Percentiles rank a stretch among this genome's conserved stretches.
Conservation (phyloP, 2,888 invertebrate genomes). For the Lamproptera curius region DNA sequence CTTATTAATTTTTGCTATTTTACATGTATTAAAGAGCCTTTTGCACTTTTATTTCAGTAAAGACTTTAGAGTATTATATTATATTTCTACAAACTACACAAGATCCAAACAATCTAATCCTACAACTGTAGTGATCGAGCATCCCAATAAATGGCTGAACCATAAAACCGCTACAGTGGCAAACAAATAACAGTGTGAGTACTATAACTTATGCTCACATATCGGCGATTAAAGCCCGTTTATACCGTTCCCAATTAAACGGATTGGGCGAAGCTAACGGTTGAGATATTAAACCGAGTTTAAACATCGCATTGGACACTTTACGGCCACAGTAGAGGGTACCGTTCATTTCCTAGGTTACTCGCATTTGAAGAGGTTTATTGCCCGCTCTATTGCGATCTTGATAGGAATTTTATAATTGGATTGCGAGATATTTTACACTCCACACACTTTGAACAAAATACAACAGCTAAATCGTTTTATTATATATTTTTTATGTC, state of each 20-base stretch:
- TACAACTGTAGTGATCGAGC: neutral
- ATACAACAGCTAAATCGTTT: too few relatives aligned
- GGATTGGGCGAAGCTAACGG: constrained; percentile 68
- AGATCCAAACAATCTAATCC: too few relatives aligned
- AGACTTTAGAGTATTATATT: too few relatives aligned
- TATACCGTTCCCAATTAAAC: constrained; percentile 70
- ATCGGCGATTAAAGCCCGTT: constrained; percentile 46
- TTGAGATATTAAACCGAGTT: constrained; percentile 58
- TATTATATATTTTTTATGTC: too few relatives aligned
- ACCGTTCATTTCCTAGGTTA: constrained; percentile 37
- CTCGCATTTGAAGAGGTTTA: constrained; percentile 18
- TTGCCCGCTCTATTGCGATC: constrained; percentile 8
- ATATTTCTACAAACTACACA: neutral
- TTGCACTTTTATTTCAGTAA: too few relatives aligned
- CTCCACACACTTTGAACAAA: too few relatives aligned
- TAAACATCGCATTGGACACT: constrained; percentile 69
- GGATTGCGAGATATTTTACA: neutral
- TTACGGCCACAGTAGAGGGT: constrained; percentile 54
- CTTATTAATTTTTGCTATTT: too few relatives aligned
- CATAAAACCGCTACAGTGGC: constrained; percentile 22
- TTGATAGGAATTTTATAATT: constrained; percentile 19
- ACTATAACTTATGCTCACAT: constrained; percentile 23
- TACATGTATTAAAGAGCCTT: too few relatives aligned
- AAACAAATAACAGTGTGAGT: constrained; percentile 40
- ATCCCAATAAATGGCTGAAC: constrained; percentile 3